These are phyloP conservation scores for Furnarius figulus DNA, from an alignment of 2,113 vertebrate species.

Conservation along the genomic window DNA sequence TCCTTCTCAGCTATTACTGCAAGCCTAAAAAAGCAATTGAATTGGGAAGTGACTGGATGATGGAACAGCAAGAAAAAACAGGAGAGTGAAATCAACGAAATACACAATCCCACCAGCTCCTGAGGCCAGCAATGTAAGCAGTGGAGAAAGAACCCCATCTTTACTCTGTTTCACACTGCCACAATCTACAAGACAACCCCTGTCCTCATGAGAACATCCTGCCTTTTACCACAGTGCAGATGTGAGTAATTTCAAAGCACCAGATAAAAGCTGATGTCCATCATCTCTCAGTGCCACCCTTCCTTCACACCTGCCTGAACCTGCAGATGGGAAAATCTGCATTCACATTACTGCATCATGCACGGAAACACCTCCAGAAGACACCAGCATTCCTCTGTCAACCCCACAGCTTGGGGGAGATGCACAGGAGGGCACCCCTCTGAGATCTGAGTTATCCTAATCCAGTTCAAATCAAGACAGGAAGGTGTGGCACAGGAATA, in stretches of 20 bases:
- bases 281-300: background rate
- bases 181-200: background rate
- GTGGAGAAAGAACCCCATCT: background rate
- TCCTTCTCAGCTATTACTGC: background rate
- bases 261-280: background rate
- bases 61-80: background rate
- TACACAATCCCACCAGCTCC: background rate
- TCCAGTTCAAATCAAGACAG: background rate
- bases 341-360: background rate
- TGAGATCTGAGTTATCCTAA: background rate
- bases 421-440: background rate
- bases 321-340: background rate
- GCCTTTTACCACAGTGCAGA: background rate
- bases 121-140: background rate
- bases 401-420: rapidly evolving
- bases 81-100: background rate
- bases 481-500: background rate
- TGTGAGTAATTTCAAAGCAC: background rate
- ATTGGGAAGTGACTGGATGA: background rate
- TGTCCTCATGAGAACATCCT: background rate
- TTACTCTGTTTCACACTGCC: background rate
- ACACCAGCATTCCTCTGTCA: background rate
- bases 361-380: background rate
- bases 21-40: background rate
- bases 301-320: background rate